Conservation (phyloP, 2,888 invertebrate species). For the Hypercompe scribonia region DNA sequence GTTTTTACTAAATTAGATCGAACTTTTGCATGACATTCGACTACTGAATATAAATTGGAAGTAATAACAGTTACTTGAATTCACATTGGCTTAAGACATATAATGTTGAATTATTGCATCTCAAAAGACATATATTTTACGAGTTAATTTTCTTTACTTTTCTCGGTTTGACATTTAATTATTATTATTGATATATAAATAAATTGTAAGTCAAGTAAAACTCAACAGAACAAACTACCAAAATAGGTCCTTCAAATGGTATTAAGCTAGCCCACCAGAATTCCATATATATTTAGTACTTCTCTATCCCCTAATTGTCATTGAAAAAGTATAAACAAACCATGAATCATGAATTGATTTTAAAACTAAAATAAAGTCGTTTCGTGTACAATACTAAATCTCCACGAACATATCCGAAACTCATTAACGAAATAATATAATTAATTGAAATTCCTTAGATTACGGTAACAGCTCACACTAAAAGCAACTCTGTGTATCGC, state of each 20-base stretch:
- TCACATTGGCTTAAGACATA: conserved; percentile 37
- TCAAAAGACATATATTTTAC: conserved; percentile 28
- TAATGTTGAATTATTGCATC: conserved; percentile 38
- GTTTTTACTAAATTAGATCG: conserved; percentile 64
- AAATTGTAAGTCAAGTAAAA: not conserved
- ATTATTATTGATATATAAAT: not conserved
- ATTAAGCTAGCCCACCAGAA: not conserved
- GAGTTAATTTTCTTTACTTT: conserved; percentile 17
- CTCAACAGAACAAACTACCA: not conserved
- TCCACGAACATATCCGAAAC: conserved; percentile 54
- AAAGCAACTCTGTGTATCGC: conserved; percentile 81
- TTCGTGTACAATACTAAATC: conserved; percentile 53
- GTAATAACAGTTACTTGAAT: conserved; percentile 36
- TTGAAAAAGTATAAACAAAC: conserved; percentile 17
- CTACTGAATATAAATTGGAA: conserved; percentile 50
- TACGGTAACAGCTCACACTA: conserved; percentile 78
- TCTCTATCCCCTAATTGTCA: not conserved
- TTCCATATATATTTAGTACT: not conserved
- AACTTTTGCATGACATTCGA: conserved; percentile 56
- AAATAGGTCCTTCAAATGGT: not conserved
- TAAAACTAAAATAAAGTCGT: conserved; percentile 47
- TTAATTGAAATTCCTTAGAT: conserved; percentile 82
- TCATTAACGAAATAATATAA: conserved; percentile 71
- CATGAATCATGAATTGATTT: conserved; percentile 26
- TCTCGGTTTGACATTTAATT: not conserved